Evolutionary conservation across 2,888 invertebrate species (phyloP).

Genomic region (Machimus rusticus): DNA sequence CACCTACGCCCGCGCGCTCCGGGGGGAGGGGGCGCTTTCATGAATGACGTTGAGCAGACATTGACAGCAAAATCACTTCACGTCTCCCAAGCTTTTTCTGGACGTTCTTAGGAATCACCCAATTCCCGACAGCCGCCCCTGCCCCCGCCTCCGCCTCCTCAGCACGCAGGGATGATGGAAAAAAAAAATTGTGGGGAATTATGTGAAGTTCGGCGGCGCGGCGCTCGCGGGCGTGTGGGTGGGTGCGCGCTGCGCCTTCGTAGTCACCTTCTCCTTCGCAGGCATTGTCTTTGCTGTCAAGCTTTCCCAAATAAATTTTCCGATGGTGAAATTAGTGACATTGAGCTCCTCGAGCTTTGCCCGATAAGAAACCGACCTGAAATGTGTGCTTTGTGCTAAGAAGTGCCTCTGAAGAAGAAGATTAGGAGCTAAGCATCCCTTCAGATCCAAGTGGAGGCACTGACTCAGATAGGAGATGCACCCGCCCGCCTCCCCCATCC

Average conservation of each 20-base stretch:
- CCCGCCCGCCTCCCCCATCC: neutral
- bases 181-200: neutral
- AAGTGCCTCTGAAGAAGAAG: conserved; percentile 10
- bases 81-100: conserved; percentile 24
- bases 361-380: conserved; percentile 14
- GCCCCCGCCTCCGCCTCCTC: neutral
- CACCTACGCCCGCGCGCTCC: neutral
- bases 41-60: conserved; percentile 23
- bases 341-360: neutral
- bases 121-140: neutral
- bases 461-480: neutral
- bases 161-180: neutral
- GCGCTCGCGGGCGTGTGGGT: neutral
- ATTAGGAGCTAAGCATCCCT: conserved; percentile 18
- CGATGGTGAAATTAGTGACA: neutral
- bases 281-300: neutral
- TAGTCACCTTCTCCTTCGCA: neutral
- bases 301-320: conserved; percentile 20
- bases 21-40: neutral
- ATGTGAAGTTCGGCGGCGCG: neutral
- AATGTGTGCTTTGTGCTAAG: conserved; percentile 29
- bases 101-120: neutral
- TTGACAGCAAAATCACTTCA: conserved; percentile 35
- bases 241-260: neutral
- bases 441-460: neutral